Evolutionary conservation across 1,140 invertebrate genomes (phyloP).

Genomic region (Dinoponera quadriceps): DNA sequence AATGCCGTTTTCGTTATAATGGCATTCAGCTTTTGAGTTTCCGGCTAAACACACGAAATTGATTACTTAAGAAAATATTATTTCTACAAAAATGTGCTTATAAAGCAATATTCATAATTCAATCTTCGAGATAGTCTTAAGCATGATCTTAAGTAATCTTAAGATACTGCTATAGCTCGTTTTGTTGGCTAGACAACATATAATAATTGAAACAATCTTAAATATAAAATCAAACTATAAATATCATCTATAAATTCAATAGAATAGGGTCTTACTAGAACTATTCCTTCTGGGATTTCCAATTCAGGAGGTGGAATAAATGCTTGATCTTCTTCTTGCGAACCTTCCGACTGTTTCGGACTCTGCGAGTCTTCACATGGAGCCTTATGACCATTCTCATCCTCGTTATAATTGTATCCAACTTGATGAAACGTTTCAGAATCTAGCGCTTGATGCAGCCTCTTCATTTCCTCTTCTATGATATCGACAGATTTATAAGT

Average conservation of each 20-base stretch:
- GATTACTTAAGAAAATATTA: background rate
- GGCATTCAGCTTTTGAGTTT: slow-evolving; percentile 95
- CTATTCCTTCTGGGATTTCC: slow-evolving; percentile 90
- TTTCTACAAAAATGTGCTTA: too few species aligned
- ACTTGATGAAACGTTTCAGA: slow-evolving; percentile 92
- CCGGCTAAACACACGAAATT: slow-evolving; percentile 90
- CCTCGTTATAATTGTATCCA: slow-evolving; percentile 92
- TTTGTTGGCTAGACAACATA: too few species aligned
- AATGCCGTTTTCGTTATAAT: slow-evolving; percentile 98
- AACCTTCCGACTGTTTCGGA: slow-evolving; percentile 79
- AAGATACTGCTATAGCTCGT: too few species aligned
- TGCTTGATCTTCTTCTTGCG: slow-evolving; percentile 89
- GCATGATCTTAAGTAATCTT: background rate
- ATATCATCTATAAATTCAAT: slow-evolving; percentile 49
- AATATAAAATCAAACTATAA: slow-evolving; percentile 17
- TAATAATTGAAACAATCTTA: background rate
- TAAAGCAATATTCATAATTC: too few species aligned
- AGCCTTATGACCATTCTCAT: slow-evolving; percentile 79
- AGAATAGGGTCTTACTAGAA: slow-evolving; percentile 87
- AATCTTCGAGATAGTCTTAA: background rate
- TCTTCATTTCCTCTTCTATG: slow-evolving; percentile 96
- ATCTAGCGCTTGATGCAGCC: slow-evolving; percentile 91
- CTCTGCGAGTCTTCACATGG: slow-evolving; percentile 80
- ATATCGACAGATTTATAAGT: background rate
- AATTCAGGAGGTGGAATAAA: slow-evolving; percentile 90